phyloP scores from a whole-genome alignment of 2,797 vertebrate species.

The Molossus molossus region DNA sequence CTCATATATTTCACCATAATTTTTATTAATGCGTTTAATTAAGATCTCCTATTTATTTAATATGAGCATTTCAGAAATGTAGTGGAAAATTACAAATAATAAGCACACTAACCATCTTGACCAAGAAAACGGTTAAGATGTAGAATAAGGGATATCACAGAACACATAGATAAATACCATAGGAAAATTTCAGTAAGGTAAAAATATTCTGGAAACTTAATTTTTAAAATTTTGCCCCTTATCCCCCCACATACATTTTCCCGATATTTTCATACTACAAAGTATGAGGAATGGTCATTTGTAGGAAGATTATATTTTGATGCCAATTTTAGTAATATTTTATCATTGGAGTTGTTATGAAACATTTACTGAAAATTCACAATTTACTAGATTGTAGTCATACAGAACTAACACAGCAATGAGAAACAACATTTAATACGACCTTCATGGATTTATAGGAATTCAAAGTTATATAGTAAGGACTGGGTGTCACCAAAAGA shows the following conservation, averaged over 20 bases:
- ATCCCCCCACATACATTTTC: not conserved
- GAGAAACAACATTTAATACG: constrained; percentile 71
- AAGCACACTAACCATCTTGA: constrained; percentile 29
- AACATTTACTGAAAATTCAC: constrained; percentile 59
- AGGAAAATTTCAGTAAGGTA: not conserved
- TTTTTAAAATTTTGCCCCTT: constrained; percentile 7
- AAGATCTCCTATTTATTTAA: not conserved
- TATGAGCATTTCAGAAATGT: constrained; percentile 28
- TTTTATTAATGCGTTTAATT: constrained; percentile 64
- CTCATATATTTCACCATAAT: not conserved
- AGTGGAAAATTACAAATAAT: constrained; percentile 36
- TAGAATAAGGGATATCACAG: not conserved
- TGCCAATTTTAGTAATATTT: constrained; percentile 55
- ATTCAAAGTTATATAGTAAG: constrained; percentile 70
- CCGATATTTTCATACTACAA: constrained; percentile 11
- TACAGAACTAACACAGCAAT: constrained; percentile 47
- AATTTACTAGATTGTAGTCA: constrained; percentile 20
- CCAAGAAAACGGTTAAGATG: constrained; percentile 49
- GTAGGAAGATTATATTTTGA: constrained; percentile 36
- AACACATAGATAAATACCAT: not conserved
- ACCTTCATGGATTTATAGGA: constrained; percentile 55
- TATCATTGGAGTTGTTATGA: constrained; percentile 56
- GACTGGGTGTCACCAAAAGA: constrained; percentile 50
- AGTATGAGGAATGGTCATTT: constrained; percentile 6
- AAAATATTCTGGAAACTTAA: not conserved